Evolutionary conservation across 2,797 vertebrate genomes (phyloP), one percentile per base, ranked within the genome.

Genomic region (Coregonus ussuriensis): DNA sequence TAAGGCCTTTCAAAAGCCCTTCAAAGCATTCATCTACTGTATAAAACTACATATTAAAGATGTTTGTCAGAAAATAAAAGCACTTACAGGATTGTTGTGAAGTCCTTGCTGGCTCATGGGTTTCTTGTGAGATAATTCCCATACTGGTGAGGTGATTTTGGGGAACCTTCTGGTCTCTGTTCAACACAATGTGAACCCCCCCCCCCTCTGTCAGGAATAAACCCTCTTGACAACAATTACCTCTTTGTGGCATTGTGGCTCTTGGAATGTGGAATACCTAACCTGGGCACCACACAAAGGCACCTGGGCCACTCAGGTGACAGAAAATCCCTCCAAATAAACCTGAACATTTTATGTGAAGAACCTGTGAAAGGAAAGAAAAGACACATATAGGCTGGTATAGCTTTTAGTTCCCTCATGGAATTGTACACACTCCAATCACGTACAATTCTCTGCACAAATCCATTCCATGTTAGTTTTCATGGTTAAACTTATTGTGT

Each of bases 221-320:
- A 91, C 87, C 82, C 83, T 35, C 56, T 80, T 75, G 73, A 85
- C 89, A 82, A 94, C 91, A 94, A 92, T 89, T 83, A 85, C 79
- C 84, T 81, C 92, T 92, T 93, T 93, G 91, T 93, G 84, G 82
- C 81, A 82, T 93, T 92, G 91, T 92, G 84, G 83, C 80, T 83
- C 77, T 83, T 78, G 89, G 88, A 90, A 86, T 71, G 56, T 78
- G 82, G 82, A 91, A 93, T 90, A 84, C 88, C 90, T 88, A 85
- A 84, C 88, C 89, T 89, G 86, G 88, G 74, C 80, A 82, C 25
- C 1, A 76, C 82, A 90, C 87, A 83, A 91, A 86, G 82, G 53
- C 76, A 75, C 80, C 81, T 81, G 75, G 75, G 75, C 82, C 81
- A 81, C 86, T 77, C 69, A 81, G 88, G 82, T 86, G 84, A 91